These are phyloP conservation scores for Lampris incognitus DNA, from an alignment of 2,113 vertebrate genomes.

Conservation along the genomic window DNA sequence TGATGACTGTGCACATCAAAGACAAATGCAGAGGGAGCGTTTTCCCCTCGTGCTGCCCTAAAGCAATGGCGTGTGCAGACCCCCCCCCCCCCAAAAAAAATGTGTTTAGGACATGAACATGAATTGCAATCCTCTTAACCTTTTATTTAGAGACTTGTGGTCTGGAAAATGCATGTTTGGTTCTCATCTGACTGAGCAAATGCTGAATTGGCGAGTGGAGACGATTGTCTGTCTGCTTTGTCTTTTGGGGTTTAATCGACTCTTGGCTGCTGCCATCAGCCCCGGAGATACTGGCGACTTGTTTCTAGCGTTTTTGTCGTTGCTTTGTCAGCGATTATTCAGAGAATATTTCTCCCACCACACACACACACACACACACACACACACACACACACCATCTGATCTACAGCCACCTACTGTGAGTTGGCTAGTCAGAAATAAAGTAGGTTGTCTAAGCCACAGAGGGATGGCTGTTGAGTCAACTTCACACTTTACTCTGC, in stretches of 20 bases:
- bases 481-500: background rate
- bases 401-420: background rate
- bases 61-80: constrained; percentile 8
- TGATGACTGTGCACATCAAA: constrained; percentile 11
- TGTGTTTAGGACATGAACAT: background rate
- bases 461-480: background rate
- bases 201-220: background rate
- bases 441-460: background rate
- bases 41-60: constrained; percentile 3
- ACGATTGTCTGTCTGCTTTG: constrained; percentile 28
- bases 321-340: constrained; percentile 1
- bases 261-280: constrained; percentile 5
- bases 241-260: constrained; percentile 25
- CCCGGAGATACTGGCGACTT: background rate
- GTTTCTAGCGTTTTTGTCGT: constrained; percentile 8
- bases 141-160: constrained; percentile 9
- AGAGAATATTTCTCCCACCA: background rate
- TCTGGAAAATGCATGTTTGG: background rate
- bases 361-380: no score
- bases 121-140: constrained; percentile 9
- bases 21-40: constrained; percentile 4
- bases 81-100: constrained; percentile 1
- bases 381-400: background rate
- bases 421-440: background rate
- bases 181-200: constrained; percentile 14